Evolutionary conservation across 2,113 vertebrate genomes (phyloP).

Genomic region (Nyctereutes procyonoides): DNA sequence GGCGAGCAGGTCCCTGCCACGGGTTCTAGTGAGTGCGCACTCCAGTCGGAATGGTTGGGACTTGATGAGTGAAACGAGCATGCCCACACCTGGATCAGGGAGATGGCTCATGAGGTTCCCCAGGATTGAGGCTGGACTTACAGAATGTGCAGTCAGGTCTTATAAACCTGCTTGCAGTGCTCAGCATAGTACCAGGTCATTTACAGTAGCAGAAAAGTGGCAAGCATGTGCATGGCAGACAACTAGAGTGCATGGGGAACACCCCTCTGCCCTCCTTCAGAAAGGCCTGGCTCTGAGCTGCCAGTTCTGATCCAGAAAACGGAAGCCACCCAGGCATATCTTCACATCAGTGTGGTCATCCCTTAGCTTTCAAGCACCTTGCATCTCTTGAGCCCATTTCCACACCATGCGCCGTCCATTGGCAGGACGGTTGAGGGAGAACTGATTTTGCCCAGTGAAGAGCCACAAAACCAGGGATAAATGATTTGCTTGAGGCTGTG

Average conservation of each 20-base stretch:
- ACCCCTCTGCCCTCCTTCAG: too few species aligned
- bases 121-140: background rate
- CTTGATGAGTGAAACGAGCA: too few species aligned
- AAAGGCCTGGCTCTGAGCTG: background rate
- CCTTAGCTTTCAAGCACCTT: background rate
- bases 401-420: accelerated
- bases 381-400: too few species aligned
- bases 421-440: background rate
- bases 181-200: accelerated
- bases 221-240: accelerated
- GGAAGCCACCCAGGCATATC: background rate
- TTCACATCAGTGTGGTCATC: accelerated
- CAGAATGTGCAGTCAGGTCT: background rate
- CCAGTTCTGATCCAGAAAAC: background rate
- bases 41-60: accelerated
- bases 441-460: background rate
- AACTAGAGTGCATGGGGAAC: accelerated
- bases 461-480: background rate
- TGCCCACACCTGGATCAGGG: background rate
- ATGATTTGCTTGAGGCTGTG: background rate
- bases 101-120: accelerated
- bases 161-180: background rate
- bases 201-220: too few species aligned
- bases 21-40: constrained; percentile 88
- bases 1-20: constrained; percentile 89